Evolutionary conservation across 2,797 vertebrate species (phyloP).

Genomic region (Gymnopithys bicolor): DNA sequence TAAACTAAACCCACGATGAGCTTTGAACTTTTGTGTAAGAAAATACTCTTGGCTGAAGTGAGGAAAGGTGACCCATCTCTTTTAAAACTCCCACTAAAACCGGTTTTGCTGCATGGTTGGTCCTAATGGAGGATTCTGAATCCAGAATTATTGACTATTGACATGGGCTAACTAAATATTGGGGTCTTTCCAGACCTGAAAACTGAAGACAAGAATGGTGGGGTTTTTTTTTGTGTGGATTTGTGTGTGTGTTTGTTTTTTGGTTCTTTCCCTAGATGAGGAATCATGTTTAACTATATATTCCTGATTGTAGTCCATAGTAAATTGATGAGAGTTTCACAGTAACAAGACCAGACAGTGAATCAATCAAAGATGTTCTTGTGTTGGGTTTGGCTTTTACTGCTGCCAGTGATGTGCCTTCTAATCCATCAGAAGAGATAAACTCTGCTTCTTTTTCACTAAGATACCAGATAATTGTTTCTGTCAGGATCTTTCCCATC

Average conservation of each 20-base stretch:
- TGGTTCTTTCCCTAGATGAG: accelerated
- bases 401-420: neutral
- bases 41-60: neutral
- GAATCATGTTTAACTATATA: neutral
- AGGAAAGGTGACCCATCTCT: neutral
- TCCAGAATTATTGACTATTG: neutral
- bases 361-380: neutral
- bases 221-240: too few species aligned
- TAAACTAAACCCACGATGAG: neutral
- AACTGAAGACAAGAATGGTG: neutral
- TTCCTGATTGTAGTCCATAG: neutral
- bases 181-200: neutral
- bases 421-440: neutral
- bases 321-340: neutral
- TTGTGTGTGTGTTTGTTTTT: neutral
- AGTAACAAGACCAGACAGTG: neutral
- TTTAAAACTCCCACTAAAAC: neutral
- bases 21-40: neutral
- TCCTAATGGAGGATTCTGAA: neutral
- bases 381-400: neutral
- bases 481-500: neutral
- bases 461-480: conserved; percentile 24
- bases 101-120: neutral
- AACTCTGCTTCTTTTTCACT: neutral
- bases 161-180: neutral